Conservation (phyloP, 2,113 vertebrate genomes). For the Cettia cetti region DNA sequence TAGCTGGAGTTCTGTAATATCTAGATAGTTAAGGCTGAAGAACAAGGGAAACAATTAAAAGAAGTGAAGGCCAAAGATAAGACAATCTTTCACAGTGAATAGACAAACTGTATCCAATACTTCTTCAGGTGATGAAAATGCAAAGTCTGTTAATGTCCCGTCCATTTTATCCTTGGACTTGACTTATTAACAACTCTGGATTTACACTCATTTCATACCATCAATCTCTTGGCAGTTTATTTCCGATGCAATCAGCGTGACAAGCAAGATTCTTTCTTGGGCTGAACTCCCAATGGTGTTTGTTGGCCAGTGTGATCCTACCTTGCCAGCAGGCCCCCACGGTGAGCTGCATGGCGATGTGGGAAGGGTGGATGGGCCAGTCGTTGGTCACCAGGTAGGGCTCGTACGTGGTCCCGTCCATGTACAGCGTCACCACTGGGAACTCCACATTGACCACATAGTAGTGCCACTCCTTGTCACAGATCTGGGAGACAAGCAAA, state of each 20-base stretch:
- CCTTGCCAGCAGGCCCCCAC: conserved; percentile 99
- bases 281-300: neutral
- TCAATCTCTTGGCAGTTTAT: neutral
- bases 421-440: conserved; percentile 90
- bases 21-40: neutral
- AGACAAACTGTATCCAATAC: neutral
- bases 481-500: conserved; percentile 82
- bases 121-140: neutral
- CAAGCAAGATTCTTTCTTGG: neutral
- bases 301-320: conserved; percentile 33
- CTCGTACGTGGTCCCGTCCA: conserved; percentile 92
- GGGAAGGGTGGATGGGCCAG: conserved; percentile 96
- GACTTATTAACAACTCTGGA: neutral
- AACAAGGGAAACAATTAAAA: neutral
- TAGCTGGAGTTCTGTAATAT: neutral
- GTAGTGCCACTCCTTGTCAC: conserved; percentile 99
- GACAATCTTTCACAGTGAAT: neutral
- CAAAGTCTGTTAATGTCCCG: neutral
- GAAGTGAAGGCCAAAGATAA: neutral
- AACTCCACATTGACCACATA: conserved; percentile 96
- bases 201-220: neutral
- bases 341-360: conserved; percentile 95
- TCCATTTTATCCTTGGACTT: neutral
- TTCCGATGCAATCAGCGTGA: neutral
- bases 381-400: conserved; percentile 98